Evolutionary conservation across 2,797 vertebrate genomes (phyloP), one percentile per base, ranked within the genome.

Genomic region (Gobionotothen gibberifrons): DNA sequence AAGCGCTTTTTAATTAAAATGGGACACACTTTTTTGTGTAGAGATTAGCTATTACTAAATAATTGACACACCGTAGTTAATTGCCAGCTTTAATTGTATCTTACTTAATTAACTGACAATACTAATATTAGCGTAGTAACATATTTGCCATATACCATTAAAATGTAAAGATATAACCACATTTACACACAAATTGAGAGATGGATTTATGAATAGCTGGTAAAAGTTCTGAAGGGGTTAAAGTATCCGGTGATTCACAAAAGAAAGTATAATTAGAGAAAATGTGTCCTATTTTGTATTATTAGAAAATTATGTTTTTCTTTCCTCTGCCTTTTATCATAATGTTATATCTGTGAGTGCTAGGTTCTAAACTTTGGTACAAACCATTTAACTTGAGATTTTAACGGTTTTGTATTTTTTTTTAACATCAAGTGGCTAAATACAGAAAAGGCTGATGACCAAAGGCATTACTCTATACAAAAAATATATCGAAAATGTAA

Each of bases 391-490:
- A 52, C 9, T 19, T 26, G 32, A 16, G 12, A 48, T 68, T 58
- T 56, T 1, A n/a, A 43, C 19, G 53, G 66, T 64, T 40, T 60
- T 65, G 5, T 29, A 43, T 43, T 62, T 47, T 69, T 69, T 39
- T 59, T 54, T 5, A 58, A 74, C 49, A 73, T 71, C 9, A 26
- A 43, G 21, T 43, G 29, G 67, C 21, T 51, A 39, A 44, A 70
- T 66, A 42, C 66, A 19, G 29, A 58, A 67, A 42, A 15, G 40
- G 5, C 19, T 60, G 39, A 16, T 64, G 44, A 44, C 62, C 46
- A 13, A 8, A 48, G 43, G 48, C 48, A 54, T 22, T 40, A 72
- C 26, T 58, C 52, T 61, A 55, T 0, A 63, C 70, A 3, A 26
- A 66, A 78, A 49, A 68, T 2, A 52, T 65, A 70, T 3, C 52